Evolutionary conservation across 2,797 vertebrate species (phyloP).

Genomic region (Orestias chungarensis): DNA sequence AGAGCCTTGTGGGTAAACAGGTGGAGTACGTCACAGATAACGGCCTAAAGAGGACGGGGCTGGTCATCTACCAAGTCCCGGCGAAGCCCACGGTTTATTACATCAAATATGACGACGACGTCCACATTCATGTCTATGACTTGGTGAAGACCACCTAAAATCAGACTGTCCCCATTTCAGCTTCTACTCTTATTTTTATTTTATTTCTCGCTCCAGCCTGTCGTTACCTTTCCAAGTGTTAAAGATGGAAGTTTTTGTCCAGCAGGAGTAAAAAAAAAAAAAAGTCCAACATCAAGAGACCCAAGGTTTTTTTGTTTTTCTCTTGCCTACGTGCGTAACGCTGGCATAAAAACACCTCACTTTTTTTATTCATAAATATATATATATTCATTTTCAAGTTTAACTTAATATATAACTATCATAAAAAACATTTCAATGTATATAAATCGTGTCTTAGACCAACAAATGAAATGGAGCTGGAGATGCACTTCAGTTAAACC

Average conservation of each 20-base stretch:
- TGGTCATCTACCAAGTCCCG: conserved; percentile 87
- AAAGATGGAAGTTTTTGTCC: conserved; percentile 36
- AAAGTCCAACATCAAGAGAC: conserved; percentile 32
- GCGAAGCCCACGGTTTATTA: conserved; percentile 88
- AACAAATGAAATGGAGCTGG: conserved; percentile 49
- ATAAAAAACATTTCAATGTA: conserved; percentile 40
- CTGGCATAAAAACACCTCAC: conserved; percentile 22
- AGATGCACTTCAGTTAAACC: conserved; percentile 36
- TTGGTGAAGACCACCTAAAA: conserved; percentile 86
- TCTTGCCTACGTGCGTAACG: conserved; percentile 11
- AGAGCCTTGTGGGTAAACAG: conserved; percentile 87
- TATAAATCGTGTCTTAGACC: conserved; percentile 60
- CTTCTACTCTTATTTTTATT: conserved; percentile 33
- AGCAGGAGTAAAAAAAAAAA: conserved; percentile 28
- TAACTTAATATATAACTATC: conserved; percentile 23
- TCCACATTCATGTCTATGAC: conserved; percentile 87
- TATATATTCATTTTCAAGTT: conserved; percentile 30
- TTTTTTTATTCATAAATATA: neutral
- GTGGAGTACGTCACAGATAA: conserved; percentile 88
- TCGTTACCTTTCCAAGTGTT: conserved; percentile 70
- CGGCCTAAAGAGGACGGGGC: conserved; percentile 83
- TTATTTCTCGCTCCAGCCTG: conserved; percentile 44
- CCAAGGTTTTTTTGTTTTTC: neutral
- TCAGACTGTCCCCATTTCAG: conserved; percentile 54
- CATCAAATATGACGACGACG: conserved; percentile 87